Evolutionary conservation across 2,888 invertebrate genomes (phyloP), one percentile per base, ranked within the genome.

Genomic region (Caenorhabditis doughertyi): DNA sequence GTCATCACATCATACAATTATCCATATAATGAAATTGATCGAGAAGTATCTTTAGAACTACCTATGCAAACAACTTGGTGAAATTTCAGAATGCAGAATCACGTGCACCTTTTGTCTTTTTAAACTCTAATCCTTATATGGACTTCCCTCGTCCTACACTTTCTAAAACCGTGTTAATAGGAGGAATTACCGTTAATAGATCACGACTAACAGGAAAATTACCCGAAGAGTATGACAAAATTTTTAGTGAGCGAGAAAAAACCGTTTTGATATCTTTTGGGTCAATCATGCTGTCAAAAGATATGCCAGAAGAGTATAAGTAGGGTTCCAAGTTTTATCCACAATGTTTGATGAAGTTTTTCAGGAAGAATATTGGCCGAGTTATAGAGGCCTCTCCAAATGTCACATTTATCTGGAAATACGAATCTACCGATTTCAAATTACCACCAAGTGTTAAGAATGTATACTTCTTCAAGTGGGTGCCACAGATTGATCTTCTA

Each of bases 381-480:
- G 81, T 62, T 2, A 53, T 81, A 11, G 13, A 44, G 32, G 18
- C 51, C 8, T 27, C 55, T n/a, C 83, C 79, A 13, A 58, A 79
- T 11, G 71, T 67, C 2, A 83, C 79, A 0, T 83, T 83, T 18
- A 71, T 83, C 25, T 83, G 83, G 83, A 83, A 83, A 35, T 83
- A 83, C 35, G 83, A 83, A 49, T 53, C 77, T 0, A 58, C 76
- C 18, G 65, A 81, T 27, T 25, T 74, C 5, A 13, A 32, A n/a
- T 81, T 68, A 16, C 70, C 76, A 7, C 7, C 56, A 16, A 65
- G 49, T 9, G 11, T 68, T 0, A 39, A 67, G 9, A 83, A 83
- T 32, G 25, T 83, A 9, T 25, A 42, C 29, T 76, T 83, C 21
- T 58, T 29, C 9, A 73, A 80, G 60, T 83, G 83, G 83, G 58